These are phyloP conservation scores for Sciurus niger DNA, from an alignment of 2,113 vertebrate species.

Conservation along the genomic window DNA sequence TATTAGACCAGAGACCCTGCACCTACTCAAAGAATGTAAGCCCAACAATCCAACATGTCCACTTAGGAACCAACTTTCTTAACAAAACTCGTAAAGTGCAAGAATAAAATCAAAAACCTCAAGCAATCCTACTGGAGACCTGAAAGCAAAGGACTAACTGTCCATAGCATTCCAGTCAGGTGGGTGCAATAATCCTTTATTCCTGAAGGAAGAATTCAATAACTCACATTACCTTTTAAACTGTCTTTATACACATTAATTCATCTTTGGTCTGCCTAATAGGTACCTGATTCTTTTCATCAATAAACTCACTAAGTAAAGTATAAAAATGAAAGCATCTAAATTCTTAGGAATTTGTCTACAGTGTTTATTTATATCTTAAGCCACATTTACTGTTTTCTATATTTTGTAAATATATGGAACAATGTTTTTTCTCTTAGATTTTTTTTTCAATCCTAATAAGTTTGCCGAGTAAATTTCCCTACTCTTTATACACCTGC, in stretches of 20 bases:
- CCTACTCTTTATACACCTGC: too few relatives aligned
- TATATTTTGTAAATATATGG: background rate
- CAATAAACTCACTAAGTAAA: background rate
- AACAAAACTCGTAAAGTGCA: too few relatives aligned
- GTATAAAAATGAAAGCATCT: background rate
- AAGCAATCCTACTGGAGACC: background rate
- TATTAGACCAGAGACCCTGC: too few relatives aligned
- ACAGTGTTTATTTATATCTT: background rate
- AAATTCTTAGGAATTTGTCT: background rate
- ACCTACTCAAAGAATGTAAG: too few relatives aligned
- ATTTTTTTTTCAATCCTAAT: background rate
- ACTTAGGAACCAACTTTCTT: too few relatives aligned
- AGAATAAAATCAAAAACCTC: background rate
- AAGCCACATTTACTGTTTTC: background rate
- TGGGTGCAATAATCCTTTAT: background rate
- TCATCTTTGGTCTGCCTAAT: background rate
- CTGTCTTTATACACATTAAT: background rate
- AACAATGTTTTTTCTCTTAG: background rate
- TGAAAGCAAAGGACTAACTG: background rate
- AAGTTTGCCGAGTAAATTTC: background rate
- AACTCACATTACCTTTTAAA: background rate
- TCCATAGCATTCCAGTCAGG: background rate
- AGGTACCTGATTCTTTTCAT: background rate
- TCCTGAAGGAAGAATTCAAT: background rate
- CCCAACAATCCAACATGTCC: too few relatives aligned